Conservation (phyloP, 2,797 vertebrate genomes). For the Spondyliosoma cantharus region DNA sequence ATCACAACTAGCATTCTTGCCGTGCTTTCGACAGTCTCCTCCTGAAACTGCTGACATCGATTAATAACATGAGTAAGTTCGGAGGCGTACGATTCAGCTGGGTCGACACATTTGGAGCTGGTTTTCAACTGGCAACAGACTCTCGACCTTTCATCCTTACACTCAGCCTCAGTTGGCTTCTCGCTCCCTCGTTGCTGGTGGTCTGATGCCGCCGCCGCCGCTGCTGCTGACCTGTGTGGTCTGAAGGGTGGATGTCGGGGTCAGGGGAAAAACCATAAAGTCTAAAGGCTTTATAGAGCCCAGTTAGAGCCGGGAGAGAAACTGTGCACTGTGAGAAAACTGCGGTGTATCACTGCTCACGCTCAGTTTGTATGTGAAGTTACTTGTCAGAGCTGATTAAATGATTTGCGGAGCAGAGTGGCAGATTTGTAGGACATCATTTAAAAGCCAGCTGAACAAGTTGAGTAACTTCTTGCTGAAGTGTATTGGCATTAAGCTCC, state of each 20-base stretch:
- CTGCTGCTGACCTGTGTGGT: constrained; percentile 28
- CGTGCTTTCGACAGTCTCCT: too few species aligned
- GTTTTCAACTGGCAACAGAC: too few species aligned
- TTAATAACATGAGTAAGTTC: too few species aligned
- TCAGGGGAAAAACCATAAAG: constrained; percentile 23
- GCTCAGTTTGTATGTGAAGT: background rate
- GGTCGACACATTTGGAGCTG: too few species aligned
- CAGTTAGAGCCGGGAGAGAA: background rate
- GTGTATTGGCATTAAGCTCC: background rate
- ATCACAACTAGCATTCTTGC: too few species aligned
- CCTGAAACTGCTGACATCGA: too few species aligned
- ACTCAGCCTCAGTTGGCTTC: background rate
- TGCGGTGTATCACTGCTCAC: background rate
- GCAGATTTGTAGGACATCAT: background rate
- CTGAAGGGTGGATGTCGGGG: constrained; percentile 20
- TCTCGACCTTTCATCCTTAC: too few species aligned
- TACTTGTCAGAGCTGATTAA: background rate
- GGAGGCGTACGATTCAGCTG: too few species aligned
- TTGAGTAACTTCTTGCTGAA: background rate
- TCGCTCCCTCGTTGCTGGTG: background rate
- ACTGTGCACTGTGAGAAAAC: background rate
- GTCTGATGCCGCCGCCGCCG: constrained; percentile 6
- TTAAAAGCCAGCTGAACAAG: constrained; percentile 29
- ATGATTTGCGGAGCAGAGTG: background rate
- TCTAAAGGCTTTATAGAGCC: constrained; percentile 6